A percentile compares a stretch with the other conserved stretches of the same genome.
Conservation (phyloP, 2,888 invertebrate genomes). For the Chydorus sphaericus region DNA sequence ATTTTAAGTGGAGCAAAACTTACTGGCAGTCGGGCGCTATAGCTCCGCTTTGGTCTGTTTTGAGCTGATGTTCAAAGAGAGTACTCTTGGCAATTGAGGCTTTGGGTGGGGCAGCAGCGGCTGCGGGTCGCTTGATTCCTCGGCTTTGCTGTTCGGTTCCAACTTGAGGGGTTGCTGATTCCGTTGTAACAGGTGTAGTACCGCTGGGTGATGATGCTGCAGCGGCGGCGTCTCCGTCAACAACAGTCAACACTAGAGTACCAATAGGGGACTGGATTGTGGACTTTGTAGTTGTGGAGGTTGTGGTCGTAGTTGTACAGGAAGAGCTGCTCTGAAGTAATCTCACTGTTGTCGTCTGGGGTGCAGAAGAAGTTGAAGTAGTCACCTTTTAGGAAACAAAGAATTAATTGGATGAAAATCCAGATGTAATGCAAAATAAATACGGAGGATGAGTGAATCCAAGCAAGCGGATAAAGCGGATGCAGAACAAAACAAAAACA, state of each 20-base stretch:
- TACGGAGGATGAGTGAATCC: neutral
- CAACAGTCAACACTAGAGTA: neutral
- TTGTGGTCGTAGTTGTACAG: neutral
- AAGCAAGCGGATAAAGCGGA: neutral
- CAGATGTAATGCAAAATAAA: neutral
- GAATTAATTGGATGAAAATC: neutral
- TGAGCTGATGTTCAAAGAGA: slow-evolving; percentile 52
- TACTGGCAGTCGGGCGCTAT: slow-evolving; percentile 43
- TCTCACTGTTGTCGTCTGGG: neutral
- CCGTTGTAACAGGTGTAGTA: slow-evolving; percentile 19
- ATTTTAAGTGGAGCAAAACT: neutral
- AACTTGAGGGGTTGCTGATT: slow-evolving; percentile 20
- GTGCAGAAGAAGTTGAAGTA: slow-evolving; percentile 8
- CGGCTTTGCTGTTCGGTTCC: slow-evolving; percentile 21
- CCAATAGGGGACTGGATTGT: slow-evolving; percentile 7
- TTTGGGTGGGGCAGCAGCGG: slow-evolving; percentile 27
- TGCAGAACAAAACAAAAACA: neutral
- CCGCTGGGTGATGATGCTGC: neutral
- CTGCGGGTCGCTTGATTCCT: slow-evolving; percentile 29
- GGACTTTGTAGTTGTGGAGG: neutral
- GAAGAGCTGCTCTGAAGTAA: neutral
- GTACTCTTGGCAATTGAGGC: slow-evolving; percentile 29
- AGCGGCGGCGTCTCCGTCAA: neutral
- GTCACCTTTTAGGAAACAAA: neutral
- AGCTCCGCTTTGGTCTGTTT: slow-evolving; percentile 57